Evolutionary conservation across 1,140 invertebrate genomes (phyloP).

Genomic region (Helicoverpa zea): DNA sequence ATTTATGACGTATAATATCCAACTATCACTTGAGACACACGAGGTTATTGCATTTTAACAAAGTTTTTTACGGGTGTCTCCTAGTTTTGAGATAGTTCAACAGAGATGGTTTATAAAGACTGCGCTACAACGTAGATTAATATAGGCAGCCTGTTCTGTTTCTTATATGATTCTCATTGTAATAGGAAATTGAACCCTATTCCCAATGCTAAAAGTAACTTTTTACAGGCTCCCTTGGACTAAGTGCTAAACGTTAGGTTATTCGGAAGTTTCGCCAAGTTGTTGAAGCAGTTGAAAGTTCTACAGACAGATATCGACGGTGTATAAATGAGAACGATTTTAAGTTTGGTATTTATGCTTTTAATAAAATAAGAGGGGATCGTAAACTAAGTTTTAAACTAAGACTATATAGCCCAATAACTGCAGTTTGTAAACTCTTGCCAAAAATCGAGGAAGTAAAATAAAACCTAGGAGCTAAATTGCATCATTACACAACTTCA

Average conservation of each 20-base stretch:
- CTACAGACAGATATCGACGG: neutral
- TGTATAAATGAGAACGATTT: slow-evolving; percentile 1
- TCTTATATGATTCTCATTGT: neutral
- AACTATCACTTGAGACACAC: neutral
- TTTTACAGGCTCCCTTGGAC: neutral
- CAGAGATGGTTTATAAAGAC: neutral
- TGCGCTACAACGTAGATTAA: neutral
- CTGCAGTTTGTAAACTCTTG: neutral
- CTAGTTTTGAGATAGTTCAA: neutral
- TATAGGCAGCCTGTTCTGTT: neutral
- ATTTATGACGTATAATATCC: neutral
- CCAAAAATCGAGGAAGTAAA: neutral
- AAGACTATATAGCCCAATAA: neutral
- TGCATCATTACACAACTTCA: neutral
- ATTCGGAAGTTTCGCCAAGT: slow-evolving; percentile 23
- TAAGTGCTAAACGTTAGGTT: slow-evolving; percentile 15
- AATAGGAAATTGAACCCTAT: neutral
- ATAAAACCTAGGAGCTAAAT: neutral
- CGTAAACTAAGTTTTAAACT: neutral
- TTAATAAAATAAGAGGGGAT: neutral
- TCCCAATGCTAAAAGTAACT: neutral
- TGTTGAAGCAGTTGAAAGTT: slow-evolving; percentile 34
- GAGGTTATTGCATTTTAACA: neutral
- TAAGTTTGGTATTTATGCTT: slow-evolving; percentile 4
- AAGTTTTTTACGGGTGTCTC: slow-evolving; percentile 7